Base-by-base conservation (phyloP, 1,140 invertebrate species). In the Procambarus virginalis region DNA sequence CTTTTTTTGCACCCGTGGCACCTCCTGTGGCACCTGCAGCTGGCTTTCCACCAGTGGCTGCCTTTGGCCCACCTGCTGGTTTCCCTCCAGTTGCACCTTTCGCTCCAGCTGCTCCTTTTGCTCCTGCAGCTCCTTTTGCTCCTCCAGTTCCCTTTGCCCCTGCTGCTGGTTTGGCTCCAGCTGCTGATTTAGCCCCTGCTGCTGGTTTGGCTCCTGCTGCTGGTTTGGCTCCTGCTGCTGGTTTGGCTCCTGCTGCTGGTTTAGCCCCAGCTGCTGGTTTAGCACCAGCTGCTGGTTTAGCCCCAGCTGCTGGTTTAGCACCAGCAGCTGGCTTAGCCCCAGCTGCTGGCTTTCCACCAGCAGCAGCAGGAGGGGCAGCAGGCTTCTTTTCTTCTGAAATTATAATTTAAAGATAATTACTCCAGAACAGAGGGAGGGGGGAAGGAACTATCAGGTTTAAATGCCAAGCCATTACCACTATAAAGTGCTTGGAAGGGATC, bases 381-480 rank as follows among this genome's bases (percentile, higher is more conserved):
- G 70, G 84, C 84, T 86, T 86, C 46, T 60, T 76, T 20, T 76
- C 84, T 48, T 82, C 80, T 82, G 80, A 45, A 82, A 82, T 20
- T 5, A 49, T 1, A 4, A 68, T n/a, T 20, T 68, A 73, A 73
- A 73, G 20, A 34, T 73, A 73, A 73, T 73, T 73, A 34, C 34
- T 34, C 34, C 34, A 34, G 34, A 34, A 34, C 34, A 34, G 34
- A 34, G 34, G 34, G 34, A 34, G 34, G 34, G 34, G 34, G 34
- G 34, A 34, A 34, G 34, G 34, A 34, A 34, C 34, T 34, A 34
- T 34, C 34, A 34, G 34, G 34, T 34, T 0, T 0, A 34, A 34
- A 34, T 34, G 34, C 34, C 34, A 34, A 34, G 34, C 34, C 34
- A 34, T 34, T 34, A 34, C 34, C 0, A 34, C 34, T 34, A 34